phyloP scores from a whole-genome alignment of 1,140 invertebrate genomes.

The Drosophila jambulina region DNA sequence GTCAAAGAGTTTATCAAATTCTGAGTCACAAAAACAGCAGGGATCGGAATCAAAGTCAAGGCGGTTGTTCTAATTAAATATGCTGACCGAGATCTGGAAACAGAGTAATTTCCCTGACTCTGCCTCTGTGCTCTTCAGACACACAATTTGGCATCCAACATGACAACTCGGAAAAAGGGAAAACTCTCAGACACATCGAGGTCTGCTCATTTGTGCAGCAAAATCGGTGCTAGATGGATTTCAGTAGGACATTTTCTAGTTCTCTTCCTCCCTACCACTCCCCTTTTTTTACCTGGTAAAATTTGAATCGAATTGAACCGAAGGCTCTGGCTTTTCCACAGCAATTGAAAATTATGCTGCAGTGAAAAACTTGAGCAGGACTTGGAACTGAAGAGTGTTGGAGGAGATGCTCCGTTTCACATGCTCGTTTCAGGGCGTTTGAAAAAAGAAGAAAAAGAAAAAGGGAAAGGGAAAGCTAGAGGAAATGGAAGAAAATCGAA shows the following conservation, averaged over 20 bases:
- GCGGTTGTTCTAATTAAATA: slow-evolving; percentile 50
- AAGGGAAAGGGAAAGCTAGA: not conserved
- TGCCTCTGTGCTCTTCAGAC: not conserved
- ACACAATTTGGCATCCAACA: slow-evolving; percentile 23
- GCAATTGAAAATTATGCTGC: slow-evolving; percentile 60
- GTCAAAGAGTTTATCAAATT: slow-evolving; percentile 35
- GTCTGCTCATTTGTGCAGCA: slow-evolving; percentile 46
- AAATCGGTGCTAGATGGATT: slow-evolving; percentile 39
- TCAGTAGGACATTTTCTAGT: slow-evolving; percentile 9
- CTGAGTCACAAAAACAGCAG: slow-evolving; percentile 9
- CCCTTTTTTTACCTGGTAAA: slow-evolving; percentile 26
- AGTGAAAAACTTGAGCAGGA: slow-evolving; percentile 39
- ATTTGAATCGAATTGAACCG: slow-evolving; percentile 41
- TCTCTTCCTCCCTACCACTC: not conserved
- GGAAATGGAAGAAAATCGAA: slow-evolving; percentile 27
- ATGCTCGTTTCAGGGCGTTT: slow-evolving; percentile 35
- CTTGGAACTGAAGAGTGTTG: slow-evolving; percentile 54
- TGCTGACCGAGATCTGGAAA: slow-evolving; percentile 20
- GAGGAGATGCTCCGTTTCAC: slow-evolving; percentile 34
- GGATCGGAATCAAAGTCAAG: slow-evolving; percentile 19
- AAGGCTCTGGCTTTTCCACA: slow-evolving; percentile 31
- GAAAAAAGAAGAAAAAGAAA: not conserved
- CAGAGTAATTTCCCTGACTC: slow-evolving; percentile 10
- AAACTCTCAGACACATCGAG: slow-evolving; percentile 22
- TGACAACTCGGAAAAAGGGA: slow-evolving; percentile 17